Conservation (phyloP, 1,140 invertebrate genomes). For the Drosophila bocki region DNA sequence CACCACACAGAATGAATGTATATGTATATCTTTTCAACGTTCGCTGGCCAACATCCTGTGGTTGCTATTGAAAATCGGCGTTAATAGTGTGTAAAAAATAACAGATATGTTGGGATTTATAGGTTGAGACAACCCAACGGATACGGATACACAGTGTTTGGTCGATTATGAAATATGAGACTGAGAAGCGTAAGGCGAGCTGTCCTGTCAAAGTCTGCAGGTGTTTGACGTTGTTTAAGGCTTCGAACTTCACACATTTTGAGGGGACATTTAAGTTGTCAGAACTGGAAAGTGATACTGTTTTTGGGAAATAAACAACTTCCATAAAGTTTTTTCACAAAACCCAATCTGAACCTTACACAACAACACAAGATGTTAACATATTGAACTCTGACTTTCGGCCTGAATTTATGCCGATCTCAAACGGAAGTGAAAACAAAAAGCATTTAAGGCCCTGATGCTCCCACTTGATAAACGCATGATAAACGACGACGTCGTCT, state of each 20-base stretch:
- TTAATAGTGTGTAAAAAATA: slow-evolving; percentile 41
- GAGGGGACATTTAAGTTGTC: background rate
- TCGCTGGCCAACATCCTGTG: slow-evolving; percentile 26
- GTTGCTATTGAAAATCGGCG: slow-evolving; percentile 37
- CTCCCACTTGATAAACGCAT: slow-evolving; percentile 65
- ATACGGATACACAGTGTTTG: slow-evolving; percentile 21
- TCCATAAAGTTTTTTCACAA: background rate
- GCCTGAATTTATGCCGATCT: slow-evolving; percentile 19
- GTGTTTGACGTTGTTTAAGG: slow-evolving; percentile 26
- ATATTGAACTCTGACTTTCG: slow-evolving; percentile 36
- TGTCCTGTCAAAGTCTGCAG: slow-evolving; percentile 9
- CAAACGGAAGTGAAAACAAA: slow-evolving; percentile 44
- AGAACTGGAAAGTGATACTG: background rate
- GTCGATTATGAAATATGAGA: slow-evolving; percentile 42
- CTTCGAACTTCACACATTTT: background rate
- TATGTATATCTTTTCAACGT: slow-evolving; percentile 18
- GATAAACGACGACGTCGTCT: slow-evolving; percentile 63
- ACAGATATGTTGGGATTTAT: slow-evolving; percentile 24
- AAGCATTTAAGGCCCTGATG: slow-evolving; percentile 42
- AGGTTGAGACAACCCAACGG: slow-evolving; percentile 32
- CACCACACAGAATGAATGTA: slow-evolving; percentile 35
- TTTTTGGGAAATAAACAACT: background rate
- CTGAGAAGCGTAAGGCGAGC: slow-evolving; percentile 24
- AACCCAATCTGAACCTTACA: background rate
- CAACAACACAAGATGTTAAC: slow-evolving; percentile 12